phyloP scores from a whole-genome alignment of 2,888 invertebrate genomes.

The Nudaria mundana region DNA sequence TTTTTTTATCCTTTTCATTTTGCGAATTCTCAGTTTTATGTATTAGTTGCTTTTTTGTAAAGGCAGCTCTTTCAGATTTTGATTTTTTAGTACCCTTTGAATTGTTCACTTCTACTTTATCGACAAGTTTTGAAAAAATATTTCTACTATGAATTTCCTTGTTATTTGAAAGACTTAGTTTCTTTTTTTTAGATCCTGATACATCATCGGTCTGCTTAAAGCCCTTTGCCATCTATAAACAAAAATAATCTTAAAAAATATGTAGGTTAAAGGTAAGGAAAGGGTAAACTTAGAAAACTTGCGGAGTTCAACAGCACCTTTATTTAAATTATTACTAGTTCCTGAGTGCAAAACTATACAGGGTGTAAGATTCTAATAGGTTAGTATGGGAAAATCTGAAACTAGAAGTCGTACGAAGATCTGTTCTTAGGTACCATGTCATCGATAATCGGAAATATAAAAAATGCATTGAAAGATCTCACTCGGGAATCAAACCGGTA shows the following conservation, averaged over 20 bases:
- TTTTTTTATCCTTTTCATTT: background rate
- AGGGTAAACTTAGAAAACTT: no score
- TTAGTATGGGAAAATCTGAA: no score
- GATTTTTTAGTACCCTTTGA: slow-evolving; percentile 1
- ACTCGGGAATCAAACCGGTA: no score
- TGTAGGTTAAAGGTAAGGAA: no score
- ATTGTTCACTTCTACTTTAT: slow-evolving; percentile 11
- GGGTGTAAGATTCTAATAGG: no score
- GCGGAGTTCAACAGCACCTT: no score
- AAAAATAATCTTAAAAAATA: background rate
- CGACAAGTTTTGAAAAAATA: slow-evolving; percentile 15
- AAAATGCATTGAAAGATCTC: no score
- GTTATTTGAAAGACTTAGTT: background rate
- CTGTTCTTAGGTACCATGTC: no score
- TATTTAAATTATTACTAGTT: no score
- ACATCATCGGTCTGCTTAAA: background rate
- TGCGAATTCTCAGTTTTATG: background rate
- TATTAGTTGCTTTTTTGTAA: background rate
- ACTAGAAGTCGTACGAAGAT: no score
- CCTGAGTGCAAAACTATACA: no score
- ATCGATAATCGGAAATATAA: no score
- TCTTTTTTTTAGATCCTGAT: background rate
- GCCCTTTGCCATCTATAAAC: background rate
- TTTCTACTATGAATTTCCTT: slow-evolving; percentile 5
- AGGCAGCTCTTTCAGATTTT: background rate